A percentile compares a stretch with the other conserved stretches of the same genome.
These are phyloP conservation scores for Thamnaconus septentrionalis DNA, from an alignment of 2,113 vertebrate genomes.

Conservation along the genomic window DNA sequence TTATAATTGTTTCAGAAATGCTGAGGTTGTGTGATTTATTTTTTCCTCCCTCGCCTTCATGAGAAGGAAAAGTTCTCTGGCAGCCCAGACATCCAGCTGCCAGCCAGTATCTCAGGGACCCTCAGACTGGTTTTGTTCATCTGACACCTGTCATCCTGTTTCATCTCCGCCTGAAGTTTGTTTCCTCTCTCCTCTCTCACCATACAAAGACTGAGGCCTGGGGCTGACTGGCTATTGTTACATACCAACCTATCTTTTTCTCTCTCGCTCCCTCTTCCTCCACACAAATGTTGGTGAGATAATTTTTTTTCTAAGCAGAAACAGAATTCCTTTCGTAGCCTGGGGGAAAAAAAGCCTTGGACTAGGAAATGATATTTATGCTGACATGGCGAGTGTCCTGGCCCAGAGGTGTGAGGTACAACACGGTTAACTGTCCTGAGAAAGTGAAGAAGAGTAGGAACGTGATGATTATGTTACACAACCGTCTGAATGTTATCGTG, in stretches of 20 bases:
- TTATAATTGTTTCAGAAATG: slow-evolving; percentile 31
- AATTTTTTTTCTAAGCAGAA: slow-evolving; percentile 34
- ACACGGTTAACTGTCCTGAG: not conserved
- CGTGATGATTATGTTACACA: too few species aligned
- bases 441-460: not conserved
- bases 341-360: slow-evolving; percentile 55
- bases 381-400: not conserved
- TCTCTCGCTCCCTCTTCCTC: slow-evolving; percentile 34
- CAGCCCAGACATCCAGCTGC: slow-evolving; percentile 12
- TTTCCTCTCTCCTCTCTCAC: slow-evolving; percentile 27
- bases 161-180: slow-evolving; percentile 39
- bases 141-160: slow-evolving; percentile 66
- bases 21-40: slow-evolving; percentile 26
- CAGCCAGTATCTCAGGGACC: slow-evolving; percentile 23
- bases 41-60: slow-evolving; percentile 6
- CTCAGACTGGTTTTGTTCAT: slow-evolving; percentile 31
- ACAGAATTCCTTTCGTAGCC: slow-evolving; percentile 55
- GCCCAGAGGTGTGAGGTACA: not conserved
- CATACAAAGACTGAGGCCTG: slow-evolving; percentile 48
- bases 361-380: slow-evolving; percentile 43
- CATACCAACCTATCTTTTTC: slow-evolving; percentile 29
- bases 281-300: slow-evolving; percentile 18
- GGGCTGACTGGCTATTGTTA: slow-evolving; percentile 58
- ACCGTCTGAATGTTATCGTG: too few species aligned
- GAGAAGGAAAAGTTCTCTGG: not conserved